Conservation (phyloP, 1,140 invertebrate genomes). For the Delia radicum region DNA sequence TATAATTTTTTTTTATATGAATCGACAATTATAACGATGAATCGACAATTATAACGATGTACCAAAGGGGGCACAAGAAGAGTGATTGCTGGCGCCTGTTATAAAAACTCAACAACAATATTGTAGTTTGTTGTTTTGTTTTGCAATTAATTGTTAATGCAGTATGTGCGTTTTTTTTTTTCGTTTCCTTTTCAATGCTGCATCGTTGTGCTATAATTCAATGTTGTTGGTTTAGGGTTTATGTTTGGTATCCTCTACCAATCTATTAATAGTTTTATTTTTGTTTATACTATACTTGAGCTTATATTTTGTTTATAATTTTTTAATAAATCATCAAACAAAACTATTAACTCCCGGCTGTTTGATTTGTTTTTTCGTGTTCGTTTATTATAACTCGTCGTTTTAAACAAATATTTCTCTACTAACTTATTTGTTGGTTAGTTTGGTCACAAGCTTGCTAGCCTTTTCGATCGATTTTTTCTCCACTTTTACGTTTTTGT, state of each 20-base stretch:
- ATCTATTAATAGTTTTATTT: neutral
- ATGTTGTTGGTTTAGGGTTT: neutral
- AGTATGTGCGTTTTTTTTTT: neutral
- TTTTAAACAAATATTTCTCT: neutral
- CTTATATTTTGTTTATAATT: too few relatives aligned
- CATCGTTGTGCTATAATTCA: too few relatives aligned
- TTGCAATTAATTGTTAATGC: neutral
- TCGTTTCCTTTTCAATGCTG: neutral
- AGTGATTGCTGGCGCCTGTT: neutral
- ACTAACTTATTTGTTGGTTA: neutral
- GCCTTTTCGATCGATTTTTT: neutral
- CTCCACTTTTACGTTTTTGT: neutral
- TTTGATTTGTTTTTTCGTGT: too few relatives aligned
- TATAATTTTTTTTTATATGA: neutral
- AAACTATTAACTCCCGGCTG: too few relatives aligned
- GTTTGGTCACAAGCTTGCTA: neutral
- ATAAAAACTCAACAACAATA: neutral
- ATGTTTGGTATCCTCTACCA: too few relatives aligned
- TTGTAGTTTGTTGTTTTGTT: neutral
- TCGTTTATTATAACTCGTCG: neutral
- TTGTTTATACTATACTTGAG: neutral
- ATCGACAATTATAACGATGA: neutral
- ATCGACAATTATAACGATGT: neutral
- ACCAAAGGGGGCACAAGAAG: neutral
- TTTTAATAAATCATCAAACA: too few relatives aligned